These are phyloP conservation scores for Lutjanus erythropterus DNA, from an alignment of 2,113 vertebrate genomes.

Conservation along the genomic window DNA sequence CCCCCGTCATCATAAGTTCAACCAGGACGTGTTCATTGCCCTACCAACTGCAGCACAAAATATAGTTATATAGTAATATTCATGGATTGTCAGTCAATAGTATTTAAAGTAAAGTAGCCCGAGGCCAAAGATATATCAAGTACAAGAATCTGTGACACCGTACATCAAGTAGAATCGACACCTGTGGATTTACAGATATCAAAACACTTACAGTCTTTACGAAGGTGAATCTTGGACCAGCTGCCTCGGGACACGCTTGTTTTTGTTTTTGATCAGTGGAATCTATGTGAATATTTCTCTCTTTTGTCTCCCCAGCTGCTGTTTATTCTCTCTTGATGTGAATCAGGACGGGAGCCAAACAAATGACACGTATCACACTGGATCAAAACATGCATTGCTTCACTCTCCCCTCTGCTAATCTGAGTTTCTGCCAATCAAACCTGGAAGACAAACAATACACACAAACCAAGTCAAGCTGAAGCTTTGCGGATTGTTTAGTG, in stretches of 20 bases:
- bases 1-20: too few species aligned
- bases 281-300: slow-evolving; percentile 4
- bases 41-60: too few species aligned
- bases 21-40: too few species aligned
- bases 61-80: neutral
- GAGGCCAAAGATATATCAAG: slow-evolving; percentile 20
- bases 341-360: slow-evolving; percentile 17
- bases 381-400: neutral
- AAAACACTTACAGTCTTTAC: slow-evolving; percentile 46
- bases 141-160: slow-evolving; percentile 17
- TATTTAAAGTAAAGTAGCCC: slow-evolving; percentile 2
- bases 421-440: neutral
- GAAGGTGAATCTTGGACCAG: slow-evolving; percentile 16
- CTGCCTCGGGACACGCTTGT: slow-evolving; percentile 16
- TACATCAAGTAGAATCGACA: slow-evolving; percentile 1
- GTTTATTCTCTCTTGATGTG: slow-evolving; percentile 23
- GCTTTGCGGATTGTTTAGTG: neutral
- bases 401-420: neutral
- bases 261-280: slow-evolving; percentile 14
- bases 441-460: neutral
- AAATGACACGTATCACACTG: slow-evolving; percentile 10
- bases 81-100: slow-evolving; percentile 14
- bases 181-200: slow-evolving; percentile 45
- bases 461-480: neutral
- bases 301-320: slow-evolving; percentile 44